Evolutionary conservation across 2,797 vertebrate genomes (phyloP), one percentile per base, ranked within the genome.

Genomic region (Diplodus puntazzo): DNA sequence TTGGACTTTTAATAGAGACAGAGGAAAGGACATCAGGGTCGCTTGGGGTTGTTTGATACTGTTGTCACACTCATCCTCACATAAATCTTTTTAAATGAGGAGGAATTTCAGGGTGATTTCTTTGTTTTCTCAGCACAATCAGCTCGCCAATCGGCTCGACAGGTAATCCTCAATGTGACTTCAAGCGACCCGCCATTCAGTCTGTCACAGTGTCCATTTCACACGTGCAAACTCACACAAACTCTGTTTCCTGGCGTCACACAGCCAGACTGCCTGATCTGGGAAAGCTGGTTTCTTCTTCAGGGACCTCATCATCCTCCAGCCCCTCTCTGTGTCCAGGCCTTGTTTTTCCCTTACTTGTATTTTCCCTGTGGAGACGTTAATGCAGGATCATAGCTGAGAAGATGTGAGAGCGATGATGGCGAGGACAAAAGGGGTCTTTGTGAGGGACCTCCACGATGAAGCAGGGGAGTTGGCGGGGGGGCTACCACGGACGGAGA

Each of bases 341-440:
- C 63, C 76, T 75, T 76, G 69, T 87, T 75, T 85, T 88, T 75
- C 76, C 83, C 62, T 84, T 66, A 71, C 87, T 90, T 87, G 82
- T 88, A 80, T 79, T 79, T 90, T 90, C 92, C 87, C 89, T 79
- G 76, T 30, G 73, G 93, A 91, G 87, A 91, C 82, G 86, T 92
- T 84, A 61, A 82, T 81, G 80, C 75, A 87, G 85, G 80, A 89
- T 86, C 77, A 80, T 85, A 81, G 86, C 81, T 88, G 88, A 92
- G 87, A 88, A 84, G 91, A 94, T 86, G 81, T 83, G 86, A 83
- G 82, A 69, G 64, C 13, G 85, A 91, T 92, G 91, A 91, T 49
- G 69, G 63, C 13, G 1, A 69, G 73, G 69, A 95, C 94, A 95
- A 94, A 94, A 85, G 85, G 68, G 43, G 67, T 84, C 92, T 95